Conservation (phyloP, 1,140 invertebrate species). For the Tetragnatha versicolor region DNA sequence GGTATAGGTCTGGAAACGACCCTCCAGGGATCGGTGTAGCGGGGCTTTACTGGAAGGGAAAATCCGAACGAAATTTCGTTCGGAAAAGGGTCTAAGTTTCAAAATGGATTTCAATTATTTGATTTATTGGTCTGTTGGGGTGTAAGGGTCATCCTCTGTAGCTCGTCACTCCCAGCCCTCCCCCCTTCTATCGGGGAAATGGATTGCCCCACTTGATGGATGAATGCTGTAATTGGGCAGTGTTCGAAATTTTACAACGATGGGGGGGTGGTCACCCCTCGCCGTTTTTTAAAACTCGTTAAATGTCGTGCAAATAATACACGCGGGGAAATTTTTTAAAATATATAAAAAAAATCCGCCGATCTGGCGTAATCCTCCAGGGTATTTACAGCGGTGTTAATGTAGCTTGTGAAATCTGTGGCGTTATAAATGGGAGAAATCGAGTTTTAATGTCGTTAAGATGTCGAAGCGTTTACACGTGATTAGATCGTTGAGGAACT, state of each 20-base stretch:
- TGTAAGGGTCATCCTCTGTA: not conserved
- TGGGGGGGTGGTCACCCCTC: not conserved
- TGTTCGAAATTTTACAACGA: constrained; percentile 3
- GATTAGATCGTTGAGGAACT: constrained; percentile 1
- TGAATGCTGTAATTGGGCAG: constrained; percentile 35
- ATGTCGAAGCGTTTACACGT: constrained; percentile 4
- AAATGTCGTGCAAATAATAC: constrained; percentile 22
- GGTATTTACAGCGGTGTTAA: constrained; percentile 7
- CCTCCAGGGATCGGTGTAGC: too few species aligned
- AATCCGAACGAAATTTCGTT: too few species aligned
- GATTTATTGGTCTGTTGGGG: constrained; percentile 30
- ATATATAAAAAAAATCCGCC: not conserved
- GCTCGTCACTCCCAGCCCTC: not conserved
- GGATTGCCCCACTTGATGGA: constrained; percentile 36
- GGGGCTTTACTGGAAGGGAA: too few species aligned
- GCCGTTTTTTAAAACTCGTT: constrained; percentile 15
- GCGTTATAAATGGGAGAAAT: constrained; percentile 2
- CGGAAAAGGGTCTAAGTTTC: constrained; percentile 17
- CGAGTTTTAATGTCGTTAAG: constrained; percentile 49
- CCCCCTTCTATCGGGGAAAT: not conserved
- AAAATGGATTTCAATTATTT: constrained; percentile 52
- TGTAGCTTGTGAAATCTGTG: constrained; percentile 31
- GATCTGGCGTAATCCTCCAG: not conserved
- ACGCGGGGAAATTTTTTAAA: not conserved
- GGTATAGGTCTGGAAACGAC: too few species aligned